Conservation (phyloP, 2,797 vertebrate species). For the Rhabdophis nuchalis region DNA sequence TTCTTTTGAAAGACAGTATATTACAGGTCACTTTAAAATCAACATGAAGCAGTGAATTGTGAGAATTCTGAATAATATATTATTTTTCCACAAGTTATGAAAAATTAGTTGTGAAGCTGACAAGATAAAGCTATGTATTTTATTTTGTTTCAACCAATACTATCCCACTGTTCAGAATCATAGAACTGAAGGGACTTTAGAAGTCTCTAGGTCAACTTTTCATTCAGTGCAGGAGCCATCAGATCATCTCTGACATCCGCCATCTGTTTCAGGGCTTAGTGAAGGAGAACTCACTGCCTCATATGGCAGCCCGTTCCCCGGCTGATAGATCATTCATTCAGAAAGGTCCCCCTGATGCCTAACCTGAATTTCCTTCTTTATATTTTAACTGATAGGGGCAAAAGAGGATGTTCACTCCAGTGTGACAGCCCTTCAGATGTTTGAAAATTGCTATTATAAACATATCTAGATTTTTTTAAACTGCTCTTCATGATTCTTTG, state of each 20-base stretch:
- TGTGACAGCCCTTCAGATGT: neutral
- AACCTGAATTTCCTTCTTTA: neutral
- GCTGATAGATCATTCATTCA: neutral
- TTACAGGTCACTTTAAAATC: neutral
- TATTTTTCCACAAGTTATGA: neutral
- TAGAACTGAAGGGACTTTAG: neutral
- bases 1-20: slow-evolving; percentile 8
- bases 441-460: neutral
- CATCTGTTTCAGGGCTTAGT: neutral
- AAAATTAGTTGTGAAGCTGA: neutral
- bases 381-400: neutral
- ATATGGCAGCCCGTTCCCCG: neutral
- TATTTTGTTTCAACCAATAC: neutral
- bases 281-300: neutral
- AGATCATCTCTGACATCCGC: neutral
- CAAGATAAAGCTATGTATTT: neutral
- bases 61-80: neutral
- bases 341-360: neutral
- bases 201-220: neutral
- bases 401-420: neutral
- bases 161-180: neutral
- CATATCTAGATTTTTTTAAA: neutral
- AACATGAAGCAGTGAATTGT: neutral
- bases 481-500: neutral
- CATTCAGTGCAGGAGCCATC: neutral